Conservation (phyloP, 1,140 invertebrate genomes). For the Teleogryllus occipitalis region DNA sequence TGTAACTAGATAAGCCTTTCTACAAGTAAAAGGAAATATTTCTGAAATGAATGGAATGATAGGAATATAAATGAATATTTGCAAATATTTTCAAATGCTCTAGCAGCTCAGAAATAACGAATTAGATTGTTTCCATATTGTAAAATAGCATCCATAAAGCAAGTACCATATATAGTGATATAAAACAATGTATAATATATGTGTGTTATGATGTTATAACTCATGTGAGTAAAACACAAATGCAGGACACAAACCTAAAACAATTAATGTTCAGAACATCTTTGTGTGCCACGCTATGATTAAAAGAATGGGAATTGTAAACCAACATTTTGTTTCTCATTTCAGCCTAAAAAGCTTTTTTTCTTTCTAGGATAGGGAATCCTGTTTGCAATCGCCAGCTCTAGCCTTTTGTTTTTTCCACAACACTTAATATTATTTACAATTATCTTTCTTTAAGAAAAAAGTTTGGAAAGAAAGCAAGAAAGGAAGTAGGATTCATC, state of each 20-base stretch:
- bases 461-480: no score
- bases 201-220: constrained; percentile 17
- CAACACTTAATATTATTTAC: no score
- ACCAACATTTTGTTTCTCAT: constrained; percentile 8
- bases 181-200: constrained; percentile 19
- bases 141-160: constrained; percentile 11
- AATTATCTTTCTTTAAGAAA: no score
- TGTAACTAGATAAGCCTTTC: not conserved
- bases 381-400: no score
- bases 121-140: constrained; percentile 18
- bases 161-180: constrained; percentile 15
- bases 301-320: constrained; percentile 20
- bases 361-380: no score
- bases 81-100: constrained; percentile 13
- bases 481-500: no score
- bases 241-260: constrained; percentile 10
- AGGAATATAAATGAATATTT: not conserved
- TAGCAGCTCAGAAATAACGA: constrained; percentile 10
- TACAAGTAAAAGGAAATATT: constrained; percentile 10
- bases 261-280: constrained; percentile 17
- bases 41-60: not conserved
- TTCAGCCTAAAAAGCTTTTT: not conserved
- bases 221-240: constrained; percentile 15
- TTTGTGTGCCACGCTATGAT: constrained; percentile 19
- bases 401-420: no score